A percentile compares a stretch with the other conserved stretches of the same genome.
Evolutionary conservation across 2,113 vertebrate genomes (phyloP).

Genomic region (Calyptommatus sinebrachiatus): DNA sequence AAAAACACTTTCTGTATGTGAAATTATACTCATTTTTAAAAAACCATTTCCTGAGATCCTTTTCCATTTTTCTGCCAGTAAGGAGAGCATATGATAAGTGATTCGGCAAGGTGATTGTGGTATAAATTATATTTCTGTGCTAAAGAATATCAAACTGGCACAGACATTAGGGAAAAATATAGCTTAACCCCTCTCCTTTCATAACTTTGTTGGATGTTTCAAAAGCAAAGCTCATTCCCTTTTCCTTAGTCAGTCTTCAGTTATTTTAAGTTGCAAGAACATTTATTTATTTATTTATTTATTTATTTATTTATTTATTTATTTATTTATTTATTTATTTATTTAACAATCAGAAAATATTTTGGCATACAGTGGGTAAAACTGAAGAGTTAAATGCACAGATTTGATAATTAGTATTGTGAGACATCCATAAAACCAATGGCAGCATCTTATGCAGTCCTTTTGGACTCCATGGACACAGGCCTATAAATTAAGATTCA

Average conservation of each 20-base stretch:
- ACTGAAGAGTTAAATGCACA: not conserved
- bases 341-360: not conserved
- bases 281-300: not conserved
- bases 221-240: not conserved
- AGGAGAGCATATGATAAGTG: conserved; percentile 17
- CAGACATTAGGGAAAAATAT: not conserved
- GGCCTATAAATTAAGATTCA: no score
- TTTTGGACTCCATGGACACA: no score
- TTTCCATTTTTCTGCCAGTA: not conserved
- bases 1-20: conserved; percentile 1
- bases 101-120: conserved; percentile 11
- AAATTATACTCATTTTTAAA: conserved; percentile 15
- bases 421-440: not conserved
- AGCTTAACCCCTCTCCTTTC: not conserved
- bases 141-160: not conserved
- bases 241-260: not conserved
- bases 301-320: no score
- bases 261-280: not conserved
- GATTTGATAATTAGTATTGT: not conserved
- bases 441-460: no score
- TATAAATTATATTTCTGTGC: conserved; percentile 9
- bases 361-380: not conserved
- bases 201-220: not conserved
- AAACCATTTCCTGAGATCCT: not conserved
- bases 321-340: not conserved